Conservation (phyloP, 2,797 vertebrate species). For the Galaxias olidus region DNA sequence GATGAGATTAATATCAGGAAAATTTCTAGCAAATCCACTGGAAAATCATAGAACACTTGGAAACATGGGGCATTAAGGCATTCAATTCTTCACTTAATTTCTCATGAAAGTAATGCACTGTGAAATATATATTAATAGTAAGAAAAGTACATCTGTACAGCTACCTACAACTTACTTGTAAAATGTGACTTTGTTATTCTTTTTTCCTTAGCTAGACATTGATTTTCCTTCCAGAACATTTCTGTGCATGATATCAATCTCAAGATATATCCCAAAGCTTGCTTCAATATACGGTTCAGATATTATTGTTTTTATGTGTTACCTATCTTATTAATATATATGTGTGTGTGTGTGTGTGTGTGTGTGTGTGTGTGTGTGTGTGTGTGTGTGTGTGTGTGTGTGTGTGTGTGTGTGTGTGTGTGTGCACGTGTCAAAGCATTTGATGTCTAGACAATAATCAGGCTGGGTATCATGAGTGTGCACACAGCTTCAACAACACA, state of each 20-base stretch:
- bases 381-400: neutral
- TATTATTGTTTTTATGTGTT: neutral
- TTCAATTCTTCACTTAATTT: neutral
- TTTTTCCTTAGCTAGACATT: constrained; percentile 57
- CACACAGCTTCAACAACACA: neutral
- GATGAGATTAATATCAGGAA: constrained; percentile 40
- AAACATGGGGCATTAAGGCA: constrained; percentile 49
- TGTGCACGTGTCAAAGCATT: neutral
- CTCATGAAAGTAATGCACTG: neutral
- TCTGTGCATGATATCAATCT: constrained; percentile 47
- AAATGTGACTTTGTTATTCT: neutral
- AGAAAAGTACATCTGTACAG: neutral
- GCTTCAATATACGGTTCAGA: neutral
- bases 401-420: neutral
- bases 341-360: no score
- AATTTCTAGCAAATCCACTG: constrained; percentile 14
- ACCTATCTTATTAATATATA: no score
- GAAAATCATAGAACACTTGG: constrained; percentile 61
- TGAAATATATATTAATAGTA: neutral
- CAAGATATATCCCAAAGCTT: neutral
- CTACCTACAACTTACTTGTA: neutral
- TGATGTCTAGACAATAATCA: neutral
- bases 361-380: no score
- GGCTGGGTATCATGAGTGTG: neutral
- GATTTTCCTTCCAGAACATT: constrained; percentile 52